These are phyloP conservation scores for Capitella teleta DNA, from an alignment of 1,140 invertebrate species.

Conservation along the genomic window DNA sequence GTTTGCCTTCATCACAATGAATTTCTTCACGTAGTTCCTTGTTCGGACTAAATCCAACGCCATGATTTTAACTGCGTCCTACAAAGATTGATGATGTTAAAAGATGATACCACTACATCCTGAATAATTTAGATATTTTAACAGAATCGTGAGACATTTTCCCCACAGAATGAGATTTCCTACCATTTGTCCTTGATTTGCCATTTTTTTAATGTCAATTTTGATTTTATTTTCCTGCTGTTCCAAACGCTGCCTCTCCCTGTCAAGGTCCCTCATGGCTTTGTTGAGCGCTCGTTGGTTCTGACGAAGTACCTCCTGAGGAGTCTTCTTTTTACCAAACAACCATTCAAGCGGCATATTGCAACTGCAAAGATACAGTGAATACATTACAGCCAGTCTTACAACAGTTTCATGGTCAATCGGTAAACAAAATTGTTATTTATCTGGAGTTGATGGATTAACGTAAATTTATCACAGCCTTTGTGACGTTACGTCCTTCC, in stretches of 20 bases:
- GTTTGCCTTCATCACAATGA: conserved; percentile 98
- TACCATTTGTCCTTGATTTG: conserved; percentile 98
- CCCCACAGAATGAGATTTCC: background rate
- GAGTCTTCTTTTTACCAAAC: conserved; percentile 90
- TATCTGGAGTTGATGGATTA: no score
- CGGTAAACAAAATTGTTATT: no score
- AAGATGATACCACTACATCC: background rate
- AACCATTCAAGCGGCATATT: conserved; percentile 52
- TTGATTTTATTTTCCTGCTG: conserved; percentile 99
- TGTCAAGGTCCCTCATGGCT: conserved; percentile 92
- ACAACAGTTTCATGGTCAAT: no score
- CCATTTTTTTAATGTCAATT: conserved; percentile 95
- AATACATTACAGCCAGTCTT: no score
- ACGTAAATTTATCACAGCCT: no score
- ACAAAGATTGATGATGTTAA: background rate
- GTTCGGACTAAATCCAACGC: conserved; percentile 97
- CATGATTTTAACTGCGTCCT: conserved; percentile 99
- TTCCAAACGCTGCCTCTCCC: conserved; percentile 91
- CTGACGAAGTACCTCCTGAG: conserved; percentile 94
- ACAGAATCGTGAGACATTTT: background rate
- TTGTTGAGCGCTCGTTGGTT: conserved; percentile 98
- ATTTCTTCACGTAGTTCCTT: conserved; percentile 89
- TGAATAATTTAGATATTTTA: background rate
- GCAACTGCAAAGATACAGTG: background rate
- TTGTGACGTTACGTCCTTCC: no score